These are phyloP conservation scores for Merluccius polli DNA, from an alignment of 2,797 vertebrate species.

Conservation along the genomic window DNA sequence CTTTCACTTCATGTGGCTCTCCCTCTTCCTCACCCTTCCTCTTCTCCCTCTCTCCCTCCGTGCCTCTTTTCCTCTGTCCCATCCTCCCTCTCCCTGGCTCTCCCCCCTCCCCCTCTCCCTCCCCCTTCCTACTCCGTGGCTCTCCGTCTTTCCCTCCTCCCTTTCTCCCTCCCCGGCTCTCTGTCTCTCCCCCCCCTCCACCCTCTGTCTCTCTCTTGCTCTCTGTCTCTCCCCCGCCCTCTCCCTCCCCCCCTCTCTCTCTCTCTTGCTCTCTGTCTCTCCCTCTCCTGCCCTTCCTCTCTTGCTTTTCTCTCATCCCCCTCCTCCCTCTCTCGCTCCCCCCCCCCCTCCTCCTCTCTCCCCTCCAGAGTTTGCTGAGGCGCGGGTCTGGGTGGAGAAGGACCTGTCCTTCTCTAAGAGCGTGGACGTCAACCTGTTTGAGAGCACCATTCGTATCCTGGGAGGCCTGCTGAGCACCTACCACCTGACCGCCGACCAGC, in stretches of 20 bases:
- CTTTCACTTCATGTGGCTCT: background rate
- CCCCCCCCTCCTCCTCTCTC: background rate
- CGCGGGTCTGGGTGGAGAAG: conserved; percentile 82
- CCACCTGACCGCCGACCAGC: conserved; percentile 83
- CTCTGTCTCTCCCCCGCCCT: background rate
- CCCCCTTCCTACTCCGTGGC: background rate
- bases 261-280: background rate
- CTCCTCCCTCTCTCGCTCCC: background rate
- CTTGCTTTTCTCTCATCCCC: background rate
- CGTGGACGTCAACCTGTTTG: conserved; percentile 96
- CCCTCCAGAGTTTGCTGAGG: conserved; percentile 85
- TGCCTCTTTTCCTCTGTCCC: background rate
- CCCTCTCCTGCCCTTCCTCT: background rate
- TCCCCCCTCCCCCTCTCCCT: background rate
- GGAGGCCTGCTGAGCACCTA: conserved; percentile 91
- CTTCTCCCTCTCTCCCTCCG: background rate
- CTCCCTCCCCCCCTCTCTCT: no score
- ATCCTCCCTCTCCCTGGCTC: background rate
- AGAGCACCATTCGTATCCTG: conserved; percentile 93
- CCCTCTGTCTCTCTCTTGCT: background rate
- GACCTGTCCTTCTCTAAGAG: conserved; percentile 84
- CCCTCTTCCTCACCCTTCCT: background rate
- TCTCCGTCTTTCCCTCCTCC: background rate
- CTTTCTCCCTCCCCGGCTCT: background rate
- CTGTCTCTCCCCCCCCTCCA: background rate